phyloP scores from a whole-genome alignment of 2,797 vertebrate species.

The Astyanax mexicanus region DNA sequence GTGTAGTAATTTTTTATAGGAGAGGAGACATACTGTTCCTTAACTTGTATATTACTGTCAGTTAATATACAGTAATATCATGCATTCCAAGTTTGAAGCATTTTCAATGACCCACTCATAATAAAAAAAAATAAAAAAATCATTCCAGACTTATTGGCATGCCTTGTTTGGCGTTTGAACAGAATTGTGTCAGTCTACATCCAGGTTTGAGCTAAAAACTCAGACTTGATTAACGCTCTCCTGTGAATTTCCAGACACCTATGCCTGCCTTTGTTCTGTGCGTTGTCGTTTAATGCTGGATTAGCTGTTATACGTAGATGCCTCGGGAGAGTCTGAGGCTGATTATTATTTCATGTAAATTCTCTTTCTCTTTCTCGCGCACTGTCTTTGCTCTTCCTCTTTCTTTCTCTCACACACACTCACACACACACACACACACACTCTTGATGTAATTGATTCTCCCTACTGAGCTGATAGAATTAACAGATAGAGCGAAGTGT shows the following conservation, averaged over 20 bases:
- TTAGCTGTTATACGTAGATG: conserved; percentile 16
- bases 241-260: conserved; percentile 2
- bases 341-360: conserved; percentile 29
- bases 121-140: too few species aligned
- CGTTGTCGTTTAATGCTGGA: conserved; percentile 16
- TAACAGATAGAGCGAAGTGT: conserved; percentile 20
- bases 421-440: conserved; percentile 53
- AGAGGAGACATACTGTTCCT: too few species aligned
- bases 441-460: conserved; percentile 20
- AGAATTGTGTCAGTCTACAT: not conserved
- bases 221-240: not conserved
- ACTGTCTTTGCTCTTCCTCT: conserved; percentile 33
- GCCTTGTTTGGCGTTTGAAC: not conserved
- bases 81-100: too few species aligned
- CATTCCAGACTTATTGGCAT: too few species aligned
- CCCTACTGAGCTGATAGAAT: conserved; percentile 22
- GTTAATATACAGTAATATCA: too few species aligned
- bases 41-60: too few species aligned
- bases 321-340: conserved; percentile 21
- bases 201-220: not conserved
- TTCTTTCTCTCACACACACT: conserved; percentile 52
- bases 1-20: too few species aligned
- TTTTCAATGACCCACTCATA: too few species aligned
- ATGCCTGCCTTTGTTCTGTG: conserved; percentile 12
- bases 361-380: conserved; percentile 8